phyloP scores from a whole-genome alignment of 2,797 vertebrate species.

The Eulemur rubriventer region DNA sequence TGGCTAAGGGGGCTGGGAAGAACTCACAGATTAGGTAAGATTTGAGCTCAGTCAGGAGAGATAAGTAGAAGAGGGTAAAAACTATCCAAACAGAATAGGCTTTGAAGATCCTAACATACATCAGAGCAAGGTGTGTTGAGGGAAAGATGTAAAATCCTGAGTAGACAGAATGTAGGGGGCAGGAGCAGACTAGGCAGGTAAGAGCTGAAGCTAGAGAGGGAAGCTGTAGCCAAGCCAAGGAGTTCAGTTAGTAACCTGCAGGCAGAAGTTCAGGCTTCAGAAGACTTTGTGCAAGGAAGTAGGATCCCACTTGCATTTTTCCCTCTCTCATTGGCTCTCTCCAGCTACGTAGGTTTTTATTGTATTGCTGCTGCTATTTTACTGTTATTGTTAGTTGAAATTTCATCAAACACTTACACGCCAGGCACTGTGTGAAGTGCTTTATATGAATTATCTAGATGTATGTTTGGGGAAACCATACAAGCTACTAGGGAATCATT shows the following conservation, averaged over 20 bases:
- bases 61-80: neutral
- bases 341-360: neutral
- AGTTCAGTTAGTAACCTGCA: neutral
- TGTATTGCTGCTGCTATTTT: neutral
- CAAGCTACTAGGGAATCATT: neutral
- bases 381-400: neutral
- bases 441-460: neutral
- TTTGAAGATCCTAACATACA: neutral
- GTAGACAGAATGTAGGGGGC: neutral
- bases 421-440: neutral
- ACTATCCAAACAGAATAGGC: neutral
- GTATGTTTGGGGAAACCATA: neutral
- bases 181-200: neutral
- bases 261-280: neutral
- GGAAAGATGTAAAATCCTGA: neutral
- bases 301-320: neutral
- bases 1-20: neutral
- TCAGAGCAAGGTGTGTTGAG: neutral
- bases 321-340: neutral
- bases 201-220: neutral
- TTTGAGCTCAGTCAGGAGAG: neutral
- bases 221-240: neutral
- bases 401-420: neutral
- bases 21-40: neutral
- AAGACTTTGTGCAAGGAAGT: neutral